Evolutionary conservation across 2,113 vertebrate genomes (phyloP).

Genomic region (Eidolon helvum): DNA sequence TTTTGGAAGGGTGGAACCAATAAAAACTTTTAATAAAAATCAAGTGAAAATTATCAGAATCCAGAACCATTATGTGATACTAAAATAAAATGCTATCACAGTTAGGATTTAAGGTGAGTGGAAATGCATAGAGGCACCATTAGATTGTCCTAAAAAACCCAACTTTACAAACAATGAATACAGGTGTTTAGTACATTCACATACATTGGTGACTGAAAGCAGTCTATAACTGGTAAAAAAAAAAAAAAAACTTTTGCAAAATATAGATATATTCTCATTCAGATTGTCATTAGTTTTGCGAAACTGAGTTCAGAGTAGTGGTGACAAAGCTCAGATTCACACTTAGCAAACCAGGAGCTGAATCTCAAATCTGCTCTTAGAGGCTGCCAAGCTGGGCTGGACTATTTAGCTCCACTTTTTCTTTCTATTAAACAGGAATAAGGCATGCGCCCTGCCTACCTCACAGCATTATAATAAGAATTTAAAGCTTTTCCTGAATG

Average conservation of each 20-base stretch:
- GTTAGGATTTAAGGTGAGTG: neutral
- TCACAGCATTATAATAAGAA: neutral
- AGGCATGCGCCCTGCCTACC: neutral
- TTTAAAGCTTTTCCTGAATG: neutral
- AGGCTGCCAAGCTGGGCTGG: neutral
- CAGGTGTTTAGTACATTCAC: neutral
- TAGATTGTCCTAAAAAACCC: neutral
- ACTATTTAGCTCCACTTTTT: neutral
- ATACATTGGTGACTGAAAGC: neutral
- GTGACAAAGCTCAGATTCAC: too few species aligned
- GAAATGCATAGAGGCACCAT: neutral
- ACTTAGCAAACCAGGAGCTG: neutral
- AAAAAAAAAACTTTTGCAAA: neutral
- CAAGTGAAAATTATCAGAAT: neutral
- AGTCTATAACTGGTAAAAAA: neutral
- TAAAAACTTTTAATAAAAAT: slow-evolving; percentile 47
- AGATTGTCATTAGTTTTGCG: neutral
- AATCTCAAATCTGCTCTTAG: neutral
- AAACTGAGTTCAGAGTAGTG: neutral
- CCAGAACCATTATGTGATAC: neutral
- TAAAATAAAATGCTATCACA: neutral
- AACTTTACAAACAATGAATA: neutral
- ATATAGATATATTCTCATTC: neutral
- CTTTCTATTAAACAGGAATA: neutral
- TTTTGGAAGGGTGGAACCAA: neutral